phyloP scores from a whole-genome alignment of 2,888 invertebrate species.

The Deilephila elpenor region DNA sequence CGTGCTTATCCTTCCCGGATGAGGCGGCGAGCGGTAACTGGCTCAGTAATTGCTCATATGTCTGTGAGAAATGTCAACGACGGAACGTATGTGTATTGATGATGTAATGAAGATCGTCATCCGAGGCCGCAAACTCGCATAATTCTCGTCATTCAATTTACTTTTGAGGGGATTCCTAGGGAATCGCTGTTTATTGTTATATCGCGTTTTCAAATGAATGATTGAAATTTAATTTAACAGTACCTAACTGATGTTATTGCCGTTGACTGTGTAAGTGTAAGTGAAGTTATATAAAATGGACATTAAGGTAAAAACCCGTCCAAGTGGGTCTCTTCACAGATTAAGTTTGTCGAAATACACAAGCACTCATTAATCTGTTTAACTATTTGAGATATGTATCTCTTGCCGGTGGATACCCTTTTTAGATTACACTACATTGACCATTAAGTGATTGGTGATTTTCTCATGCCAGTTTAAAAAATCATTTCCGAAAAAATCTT shows the following conservation, averaged over 20 bases:
- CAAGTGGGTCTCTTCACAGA: too few species aligned
- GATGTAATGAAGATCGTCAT: constrained; percentile 8
- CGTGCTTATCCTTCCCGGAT: constrained; percentile 58
- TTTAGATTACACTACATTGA: too few species aligned
- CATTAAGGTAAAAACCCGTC: too few species aligned
- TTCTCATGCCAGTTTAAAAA: too few species aligned
- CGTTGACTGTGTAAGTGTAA: not conserved
- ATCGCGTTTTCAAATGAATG: not conserved
- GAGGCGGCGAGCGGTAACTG: constrained; percentile 47
- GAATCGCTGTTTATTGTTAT: not conserved
- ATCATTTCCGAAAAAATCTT: too few species aligned
- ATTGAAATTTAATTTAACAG: not conserved
- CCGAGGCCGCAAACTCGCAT: not conserved
- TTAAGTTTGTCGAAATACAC: too few species aligned
- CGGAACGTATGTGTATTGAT: not conserved
- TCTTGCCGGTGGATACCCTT: too few species aligned
- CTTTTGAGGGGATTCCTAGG: not conserved
- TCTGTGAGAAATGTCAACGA: constrained; percentile 24
- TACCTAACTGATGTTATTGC: too few species aligned
- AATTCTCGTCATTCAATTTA: not conserved
- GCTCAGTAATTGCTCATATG: constrained; percentile 42
- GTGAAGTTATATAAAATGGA: too few species aligned
- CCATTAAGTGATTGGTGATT: too few species aligned
- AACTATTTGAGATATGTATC: too few species aligned
- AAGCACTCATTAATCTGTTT: too few species aligned